A percentile compares a stretch with the other conserved stretches of the same genome.
These are phyloP conservation scores for Aphidius gifuensis DNA, from an alignment of 1,140 invertebrate species.

Conservation along the genomic window DNA sequence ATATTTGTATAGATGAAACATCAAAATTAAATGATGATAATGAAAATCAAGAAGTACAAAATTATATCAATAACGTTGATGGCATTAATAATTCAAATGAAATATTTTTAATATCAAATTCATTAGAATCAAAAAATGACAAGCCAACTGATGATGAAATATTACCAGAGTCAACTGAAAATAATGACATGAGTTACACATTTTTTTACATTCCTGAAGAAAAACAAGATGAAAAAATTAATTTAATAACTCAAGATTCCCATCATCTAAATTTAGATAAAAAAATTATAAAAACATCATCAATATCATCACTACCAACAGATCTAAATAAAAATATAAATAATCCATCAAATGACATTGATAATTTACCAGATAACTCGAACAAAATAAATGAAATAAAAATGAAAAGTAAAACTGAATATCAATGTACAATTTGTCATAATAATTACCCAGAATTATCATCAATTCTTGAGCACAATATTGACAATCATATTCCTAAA, in stretches of 20 bases:
- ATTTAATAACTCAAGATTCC: not conserved
- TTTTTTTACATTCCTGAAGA: not conserved
- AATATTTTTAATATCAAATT: too few relatives aligned
- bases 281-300: not conserved
- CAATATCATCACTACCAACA: not conserved
- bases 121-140: too few relatives aligned
- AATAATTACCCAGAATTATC: constrained; percentile 44
- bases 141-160: too few relatives aligned
- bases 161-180: constrained; percentile 14
- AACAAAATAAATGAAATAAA: constrained; percentile 52
- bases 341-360: constrained; percentile 31
- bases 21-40: too few relatives aligned
- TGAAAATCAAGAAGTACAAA: too few relatives aligned
- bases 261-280: not conserved
- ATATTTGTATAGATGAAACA: not conserved
- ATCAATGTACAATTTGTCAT: constrained; percentile 48
- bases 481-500: constrained; percentile 46
- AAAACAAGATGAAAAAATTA: not conserved
- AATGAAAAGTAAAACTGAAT: constrained; percentile 34
- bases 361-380: constrained; percentile 42
- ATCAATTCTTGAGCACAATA: constrained; percentile 38
- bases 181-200: constrained; percentile 3
- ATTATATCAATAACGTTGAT: too few relatives aligned
- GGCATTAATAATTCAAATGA: too few relatives aligned
- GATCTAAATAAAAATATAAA: constrained; percentile 29